A percentile compares a stretch with the other conserved stretches of the same genome.
phyloP scores from a whole-genome alignment of 1,140 invertebrate species.

The Nixonia krombeini region DNA sequence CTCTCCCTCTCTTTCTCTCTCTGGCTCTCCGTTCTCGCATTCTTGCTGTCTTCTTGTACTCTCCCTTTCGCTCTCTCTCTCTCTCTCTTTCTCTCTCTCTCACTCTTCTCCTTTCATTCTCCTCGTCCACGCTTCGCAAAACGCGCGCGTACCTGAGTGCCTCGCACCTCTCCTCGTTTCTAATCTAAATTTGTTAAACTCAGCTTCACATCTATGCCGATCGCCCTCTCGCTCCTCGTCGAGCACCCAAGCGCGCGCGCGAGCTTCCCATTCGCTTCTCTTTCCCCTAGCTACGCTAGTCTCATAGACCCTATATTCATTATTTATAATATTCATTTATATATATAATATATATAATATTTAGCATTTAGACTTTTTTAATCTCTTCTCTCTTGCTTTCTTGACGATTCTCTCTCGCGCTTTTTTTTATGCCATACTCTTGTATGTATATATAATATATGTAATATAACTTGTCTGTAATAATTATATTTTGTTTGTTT shows the following conservation, averaged over 20 bases:
- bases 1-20: background rate
- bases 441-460: constrained; percentile 72
- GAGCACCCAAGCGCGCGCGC: constrained; percentile 32
- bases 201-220: constrained; percentile 45
- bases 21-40: background rate
- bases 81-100: background rate
- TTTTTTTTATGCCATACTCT: constrained; percentile 58
- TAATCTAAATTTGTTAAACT: constrained; percentile 44
- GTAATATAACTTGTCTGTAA: constrained; percentile 72
- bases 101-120: background rate
- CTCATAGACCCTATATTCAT: constrained; percentile 72
- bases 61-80: constrained; percentile 13
- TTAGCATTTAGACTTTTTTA: constrained; percentile 68
- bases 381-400: constrained; percentile 56
- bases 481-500: constrained; percentile 72
- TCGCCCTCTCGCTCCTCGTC: constrained; percentile 7
- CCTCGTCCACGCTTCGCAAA: constrained; percentile 14
- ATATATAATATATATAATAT: constrained; percentile 69
- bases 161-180: constrained; percentile 14
- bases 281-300: constrained; percentile 69
- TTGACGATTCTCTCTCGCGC: constrained; percentile 51
- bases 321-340: constrained; percentile 70
- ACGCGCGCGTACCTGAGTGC: constrained; percentile 25
- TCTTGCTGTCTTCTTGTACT: background rate
- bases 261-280: constrained; percentile 39